A percentile compares a stretch with the other conserved stretches of the same genome.
Evolutionary conservation across 2,797 vertebrate genomes (phyloP).

Genomic region (Uromys caudimaculatus): DNA sequence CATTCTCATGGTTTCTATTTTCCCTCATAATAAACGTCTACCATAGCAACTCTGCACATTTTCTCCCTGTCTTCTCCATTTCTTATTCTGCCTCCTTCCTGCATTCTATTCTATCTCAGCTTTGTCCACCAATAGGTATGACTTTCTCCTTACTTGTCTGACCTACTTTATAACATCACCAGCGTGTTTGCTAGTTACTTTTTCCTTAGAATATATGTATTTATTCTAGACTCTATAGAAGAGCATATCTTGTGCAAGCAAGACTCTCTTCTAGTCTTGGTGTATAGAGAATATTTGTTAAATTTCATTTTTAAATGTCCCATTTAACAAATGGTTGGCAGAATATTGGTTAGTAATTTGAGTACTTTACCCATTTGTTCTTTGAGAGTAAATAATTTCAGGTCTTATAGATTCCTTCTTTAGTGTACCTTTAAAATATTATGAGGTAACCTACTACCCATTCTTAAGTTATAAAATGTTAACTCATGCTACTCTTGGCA

Average conservation of each 20-base stretch:
- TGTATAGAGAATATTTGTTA: not conserved
- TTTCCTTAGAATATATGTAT: not conserved
- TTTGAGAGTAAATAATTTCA: slow-evolving; percentile 10
- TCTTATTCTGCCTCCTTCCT: not conserved
- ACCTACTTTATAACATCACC: not conserved
- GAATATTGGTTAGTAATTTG: not conserved
- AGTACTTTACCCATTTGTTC: not conserved
- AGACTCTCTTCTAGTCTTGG: not conserved
- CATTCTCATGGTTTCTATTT: slow-evolving; percentile 34
- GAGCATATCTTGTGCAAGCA: not conserved
- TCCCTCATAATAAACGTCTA: not conserved
- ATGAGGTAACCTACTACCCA: not conserved
- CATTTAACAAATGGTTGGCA: not conserved
- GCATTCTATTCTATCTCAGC: not conserved
- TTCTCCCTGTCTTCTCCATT: not conserved
- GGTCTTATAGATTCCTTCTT: not conserved
- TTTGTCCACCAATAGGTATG: not conserved
- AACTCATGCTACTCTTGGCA: not conserved
- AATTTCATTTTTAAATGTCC: not conserved
- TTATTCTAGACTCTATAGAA: not conserved
- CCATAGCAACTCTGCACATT: not conserved
- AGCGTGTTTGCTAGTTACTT: not conserved
- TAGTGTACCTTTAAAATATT: not conserved
- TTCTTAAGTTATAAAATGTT: not conserved
- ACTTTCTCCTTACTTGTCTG: not conserved